Conservation (phyloP, 2,797 vertebrate genomes). For the Argya squamiceps region DNA sequence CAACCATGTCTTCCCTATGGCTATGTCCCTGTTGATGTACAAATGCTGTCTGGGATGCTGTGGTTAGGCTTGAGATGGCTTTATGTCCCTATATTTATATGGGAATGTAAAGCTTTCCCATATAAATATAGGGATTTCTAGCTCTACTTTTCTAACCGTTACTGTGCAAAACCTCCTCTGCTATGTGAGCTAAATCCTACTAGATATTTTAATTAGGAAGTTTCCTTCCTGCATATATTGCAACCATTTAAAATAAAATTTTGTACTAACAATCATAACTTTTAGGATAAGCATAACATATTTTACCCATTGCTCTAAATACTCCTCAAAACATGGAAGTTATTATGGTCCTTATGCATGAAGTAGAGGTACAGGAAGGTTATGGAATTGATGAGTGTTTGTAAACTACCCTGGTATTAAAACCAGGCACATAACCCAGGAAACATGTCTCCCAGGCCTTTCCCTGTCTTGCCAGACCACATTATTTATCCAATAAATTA, state of each 20-base stretch:
- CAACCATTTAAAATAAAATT: not conserved
- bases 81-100: not conserved
- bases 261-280: not conserved
- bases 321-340: not conserved
- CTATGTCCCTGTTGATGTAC: rapidly evolving
- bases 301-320: not conserved
- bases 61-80: not conserved
- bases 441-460: not conserved
- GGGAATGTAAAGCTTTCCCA: not conserved
- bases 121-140: no score
- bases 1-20: not conserved
- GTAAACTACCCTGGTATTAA: not conserved
- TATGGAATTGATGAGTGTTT: not conserved
- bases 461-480: not conserved
- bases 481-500: slow-evolving; percentile 5
- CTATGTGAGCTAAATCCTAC: not conserved
- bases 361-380: not conserved
- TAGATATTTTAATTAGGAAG: not conserved
- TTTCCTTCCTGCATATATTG: not conserved
- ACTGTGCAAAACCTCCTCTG: not conserved
- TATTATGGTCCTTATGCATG: not conserved
- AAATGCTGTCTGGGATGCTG: not conserved
- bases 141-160: not conserved
- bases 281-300: not conserved
- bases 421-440: not conserved